Conservation (phyloP, 2,888 invertebrate species). For the Dicycla oo region DNA sequence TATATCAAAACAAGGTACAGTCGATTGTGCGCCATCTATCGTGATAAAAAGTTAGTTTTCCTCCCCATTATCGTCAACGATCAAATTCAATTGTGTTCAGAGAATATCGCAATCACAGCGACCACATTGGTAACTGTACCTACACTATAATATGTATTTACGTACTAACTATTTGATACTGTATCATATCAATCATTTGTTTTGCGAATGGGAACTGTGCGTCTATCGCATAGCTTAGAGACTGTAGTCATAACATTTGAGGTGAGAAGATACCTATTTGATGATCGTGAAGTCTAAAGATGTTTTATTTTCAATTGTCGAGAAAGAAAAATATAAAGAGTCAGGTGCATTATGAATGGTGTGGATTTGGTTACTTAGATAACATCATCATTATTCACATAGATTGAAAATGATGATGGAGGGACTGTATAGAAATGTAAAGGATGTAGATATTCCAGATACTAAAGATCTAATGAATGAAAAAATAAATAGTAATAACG, state of each 20-base stretch:
- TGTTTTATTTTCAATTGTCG: conserved; percentile 8
- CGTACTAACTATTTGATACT: neutral
- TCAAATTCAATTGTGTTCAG: conserved; percentile 37
- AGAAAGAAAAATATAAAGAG: conserved; percentile 1
- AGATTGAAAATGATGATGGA: neutral
- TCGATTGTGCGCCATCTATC: too few species aligned
- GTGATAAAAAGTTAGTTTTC: too few species aligned
- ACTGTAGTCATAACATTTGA: conserved; percentile 43
- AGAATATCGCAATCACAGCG: conserved; percentile 22
- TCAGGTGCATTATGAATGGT: neutral
- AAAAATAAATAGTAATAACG: neutral
- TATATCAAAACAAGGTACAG: too few species aligned
- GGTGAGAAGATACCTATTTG: conserved; percentile 9
- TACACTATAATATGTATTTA: neutral
- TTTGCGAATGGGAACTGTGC: conserved; percentile 21
- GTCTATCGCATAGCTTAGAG: conserved; percentile 23
- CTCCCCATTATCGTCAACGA: conserved; percentile 35
- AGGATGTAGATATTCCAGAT: neutral
- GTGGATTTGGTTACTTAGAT: neutral
- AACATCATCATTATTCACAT: too few species aligned
- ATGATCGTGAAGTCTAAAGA: conserved; percentile 5
- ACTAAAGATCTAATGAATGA: neutral
- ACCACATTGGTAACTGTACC: conserved; percentile 38
- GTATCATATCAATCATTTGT: conserved; percentile 45
- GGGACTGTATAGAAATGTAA: neutral